phyloP scores from a whole-genome alignment of 2,113 vertebrate species.

The Oceanites oceanicus region DNA sequence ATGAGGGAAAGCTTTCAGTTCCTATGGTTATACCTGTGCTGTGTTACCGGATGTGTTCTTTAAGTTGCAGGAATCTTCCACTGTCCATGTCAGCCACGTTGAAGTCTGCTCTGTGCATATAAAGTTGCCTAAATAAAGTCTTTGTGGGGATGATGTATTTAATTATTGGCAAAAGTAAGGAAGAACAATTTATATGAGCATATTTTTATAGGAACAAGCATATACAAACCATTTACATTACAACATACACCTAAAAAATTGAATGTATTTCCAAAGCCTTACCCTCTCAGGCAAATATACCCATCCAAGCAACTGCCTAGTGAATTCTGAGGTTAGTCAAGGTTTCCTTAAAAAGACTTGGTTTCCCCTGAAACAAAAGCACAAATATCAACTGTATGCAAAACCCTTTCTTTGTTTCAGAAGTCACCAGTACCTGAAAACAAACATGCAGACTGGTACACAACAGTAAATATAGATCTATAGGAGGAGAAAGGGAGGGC shows the following conservation, averaged over 20 bases:
- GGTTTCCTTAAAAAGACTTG: neutral
- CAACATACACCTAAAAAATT: neutral
- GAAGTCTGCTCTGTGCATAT: neutral
- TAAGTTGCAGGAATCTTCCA: neutral
- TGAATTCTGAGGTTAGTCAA: neutral
- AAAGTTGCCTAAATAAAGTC: neutral
- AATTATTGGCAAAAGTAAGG: neutral
- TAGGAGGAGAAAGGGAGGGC: accelerated
- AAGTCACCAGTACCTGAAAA: neutral
- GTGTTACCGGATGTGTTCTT: neutral
- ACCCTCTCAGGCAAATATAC: neutral
- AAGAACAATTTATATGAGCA: neutral
- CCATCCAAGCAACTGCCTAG: accelerated
- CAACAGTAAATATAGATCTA: neutral
- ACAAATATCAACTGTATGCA: neutral
- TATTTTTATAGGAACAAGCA: neutral
- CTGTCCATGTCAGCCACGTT: accelerated
- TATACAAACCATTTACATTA: neutral
- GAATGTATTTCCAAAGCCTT: neutral
- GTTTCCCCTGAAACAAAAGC: neutral
- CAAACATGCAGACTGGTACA: neutral
- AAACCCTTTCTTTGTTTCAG: neutral
- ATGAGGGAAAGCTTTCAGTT: neutral
- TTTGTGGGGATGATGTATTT: neutral
- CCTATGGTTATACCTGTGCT: neutral